Conservation (phyloP, 92 coral and sea anemone genomes). For the Epizoanthus fatuus region DNA sequence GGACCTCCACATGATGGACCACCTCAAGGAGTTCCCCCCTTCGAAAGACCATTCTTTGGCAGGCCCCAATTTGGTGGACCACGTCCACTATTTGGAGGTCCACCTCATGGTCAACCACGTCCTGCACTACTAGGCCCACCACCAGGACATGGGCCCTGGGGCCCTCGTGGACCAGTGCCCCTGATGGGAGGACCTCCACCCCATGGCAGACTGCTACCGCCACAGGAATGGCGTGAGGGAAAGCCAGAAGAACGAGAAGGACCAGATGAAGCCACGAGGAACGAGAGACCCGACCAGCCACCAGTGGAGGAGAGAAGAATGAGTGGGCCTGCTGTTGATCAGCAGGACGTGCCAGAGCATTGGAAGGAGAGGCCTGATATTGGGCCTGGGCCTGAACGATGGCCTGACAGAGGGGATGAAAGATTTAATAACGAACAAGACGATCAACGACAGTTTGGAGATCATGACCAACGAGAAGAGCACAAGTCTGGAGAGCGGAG, state of each 20-base stretch:
- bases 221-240: conserved; percentile 51
- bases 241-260: conserved; percentile 40
- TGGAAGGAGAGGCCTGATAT: conserved; percentile 54
- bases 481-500: conserved; percentile 24
- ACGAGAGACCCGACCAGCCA: conserved; percentile 17
- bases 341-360: conserved; percentile 13
- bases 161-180: conserved; percentile 75
- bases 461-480: conserved; percentile 66
- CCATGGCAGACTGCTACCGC: conserved; percentile 41
- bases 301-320: conserved; percentile 26
- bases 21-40: conserved; percentile 46
- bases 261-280: background rate
- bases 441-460: conserved; percentile 36
- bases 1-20: conserved; percentile 33
- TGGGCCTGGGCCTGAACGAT: conserved; percentile 60
- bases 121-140: conserved; percentile 72
- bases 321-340: conserved; percentile 15
- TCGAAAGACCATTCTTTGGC: conserved; percentile 44
- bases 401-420: conserved; percentile 43
- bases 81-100: conserved; percentile 79
- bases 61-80: conserved; percentile 69
- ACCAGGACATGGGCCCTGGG: conserved; percentile 65
- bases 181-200: conserved; percentile 78
- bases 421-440: no score
- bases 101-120: conserved; percentile 55